phyloP scores from a whole-genome alignment of 1,140 invertebrate genomes.

The Ooceraea biroi region DNA sequence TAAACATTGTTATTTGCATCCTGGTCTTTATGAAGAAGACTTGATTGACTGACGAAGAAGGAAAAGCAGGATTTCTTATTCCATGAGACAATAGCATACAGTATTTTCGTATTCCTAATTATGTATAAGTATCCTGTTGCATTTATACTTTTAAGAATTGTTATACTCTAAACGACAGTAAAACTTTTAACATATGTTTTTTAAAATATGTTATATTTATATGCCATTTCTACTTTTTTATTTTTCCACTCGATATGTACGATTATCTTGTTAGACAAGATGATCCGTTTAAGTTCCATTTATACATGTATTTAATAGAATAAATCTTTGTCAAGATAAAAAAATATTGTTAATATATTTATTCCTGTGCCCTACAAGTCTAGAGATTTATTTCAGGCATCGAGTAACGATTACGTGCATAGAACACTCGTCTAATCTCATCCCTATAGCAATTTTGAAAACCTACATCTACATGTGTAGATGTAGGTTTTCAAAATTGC shows the following conservation, averaged over 20 bases:
- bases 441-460: no score
- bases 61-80: background rate
- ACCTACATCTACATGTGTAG: no score
- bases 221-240: no score
- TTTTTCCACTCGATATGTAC: no score
- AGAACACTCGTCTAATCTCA: no score
- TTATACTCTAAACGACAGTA: background rate
- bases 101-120: constrained; percentile 8
- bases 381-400: constrained; percentile 23
- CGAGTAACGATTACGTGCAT: no score
- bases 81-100: background rate
- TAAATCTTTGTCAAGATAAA: background rate
- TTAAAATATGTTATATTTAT: no score
- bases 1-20: constrained; percentile 88
- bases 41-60: background rate
- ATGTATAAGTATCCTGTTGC: background rate
- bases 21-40: constrained; percentile 82
- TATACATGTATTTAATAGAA: background rate
- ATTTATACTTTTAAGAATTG: background rate
- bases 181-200: no score
- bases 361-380: background rate
- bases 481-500: no score
- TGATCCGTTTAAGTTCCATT: no score
- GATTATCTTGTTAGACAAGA: no score
- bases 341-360: background rate